Base-by-base conservation (phyloP, 2,113 vertebrate species). In the Myrmecophaga tridactyla region DNA sequence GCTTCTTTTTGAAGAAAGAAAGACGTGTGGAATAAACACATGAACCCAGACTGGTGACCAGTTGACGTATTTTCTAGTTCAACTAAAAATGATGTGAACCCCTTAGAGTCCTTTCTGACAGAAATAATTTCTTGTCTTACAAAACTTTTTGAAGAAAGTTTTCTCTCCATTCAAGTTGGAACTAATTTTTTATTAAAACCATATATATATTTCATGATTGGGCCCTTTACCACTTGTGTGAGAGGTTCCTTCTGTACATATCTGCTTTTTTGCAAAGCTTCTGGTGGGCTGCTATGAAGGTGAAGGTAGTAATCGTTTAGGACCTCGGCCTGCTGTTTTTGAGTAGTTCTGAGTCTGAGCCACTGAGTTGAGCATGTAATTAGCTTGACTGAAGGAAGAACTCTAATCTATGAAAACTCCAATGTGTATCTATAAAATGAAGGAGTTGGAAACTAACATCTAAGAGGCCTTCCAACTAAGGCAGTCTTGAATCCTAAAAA, bases 351-450 rank as follows among this genome's bases (percentile, higher is more conserved):
- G 89, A 31, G 1, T 96, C 62, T 94, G 90, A 97, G 63, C 94
- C 94, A 94, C 78, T 39, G 63, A 86, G 58, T 53, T 58, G 53
- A 96, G 88, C 27, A 43, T 86, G 29, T 95, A 96, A 96, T 97
- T 97, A 97, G 67, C 63, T n/a, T 76, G 83, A 90, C 73, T 95
- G 18, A 92, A 88, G 56, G 67, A 73, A 88, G 77, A 96, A 53
- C 73, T 83, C 41, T 51, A 81, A 89, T 92, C 81, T 96, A 85
- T 96, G 90, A 96, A 96, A 91, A 91, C 51, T 63, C 34, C 89
- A 53, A 4, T 76, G 7, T 41, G 95, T 21, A 12, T 29, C 95
- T 87, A 48, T 11, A 48, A 94, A 56, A 56, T 67, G 15, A 67
- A 86, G 41, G 29, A 93, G 56, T 7, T 94, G 27, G 46, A 86